Evolutionary conservation across 2,797 vertebrate species (phyloP).

Genomic region (Lindbergichthys nudifrons): DNA sequence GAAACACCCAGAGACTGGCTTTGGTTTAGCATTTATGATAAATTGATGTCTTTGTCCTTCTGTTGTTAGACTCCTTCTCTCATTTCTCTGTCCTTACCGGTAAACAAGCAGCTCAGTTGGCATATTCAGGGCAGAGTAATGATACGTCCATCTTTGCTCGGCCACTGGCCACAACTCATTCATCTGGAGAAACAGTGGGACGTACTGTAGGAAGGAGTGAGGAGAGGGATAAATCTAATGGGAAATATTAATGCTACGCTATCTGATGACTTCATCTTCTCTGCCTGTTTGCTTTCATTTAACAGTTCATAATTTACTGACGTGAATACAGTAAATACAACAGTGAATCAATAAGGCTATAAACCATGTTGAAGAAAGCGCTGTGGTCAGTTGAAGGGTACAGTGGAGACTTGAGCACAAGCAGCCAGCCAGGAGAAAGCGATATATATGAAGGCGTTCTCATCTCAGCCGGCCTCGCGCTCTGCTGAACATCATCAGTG

Average conservation of each 20-base stretch:
- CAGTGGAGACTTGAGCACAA: conserved; percentile 19
- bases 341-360: conserved; percentile 64
- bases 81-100: conserved; percentile 36
- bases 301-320: conserved; percentile 64
- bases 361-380: conserved; percentile 48
- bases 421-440: conserved; percentile 33
- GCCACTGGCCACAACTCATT: conserved; percentile 68
- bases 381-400: conserved; percentile 60
- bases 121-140: conserved; percentile 63
- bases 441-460: conserved; percentile 58
- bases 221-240: conserved; percentile 49
- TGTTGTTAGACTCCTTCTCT: conserved; percentile 22
- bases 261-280: conserved; percentile 75
- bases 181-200: conserved; percentile 45
- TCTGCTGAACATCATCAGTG: conserved; percentile 73
- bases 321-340: conserved; percentile 68
- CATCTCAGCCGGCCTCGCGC: conserved; percentile 58
- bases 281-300: conserved; percentile 65
- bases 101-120: conserved; percentile 56
- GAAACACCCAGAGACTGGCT: conserved; percentile 48
- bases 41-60: conserved; percentile 40
- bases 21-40: conserved; percentile 56
- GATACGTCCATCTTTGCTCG: conserved; percentile 69
- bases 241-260: conserved; percentile 70
- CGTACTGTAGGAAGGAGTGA: conserved; percentile 14